Evolutionary conservation across 35 echinoderm and acorn worm species (phyloP), one percentile per base, ranked within the genome.

Genomic region (Ptychodera flava): DNA sequence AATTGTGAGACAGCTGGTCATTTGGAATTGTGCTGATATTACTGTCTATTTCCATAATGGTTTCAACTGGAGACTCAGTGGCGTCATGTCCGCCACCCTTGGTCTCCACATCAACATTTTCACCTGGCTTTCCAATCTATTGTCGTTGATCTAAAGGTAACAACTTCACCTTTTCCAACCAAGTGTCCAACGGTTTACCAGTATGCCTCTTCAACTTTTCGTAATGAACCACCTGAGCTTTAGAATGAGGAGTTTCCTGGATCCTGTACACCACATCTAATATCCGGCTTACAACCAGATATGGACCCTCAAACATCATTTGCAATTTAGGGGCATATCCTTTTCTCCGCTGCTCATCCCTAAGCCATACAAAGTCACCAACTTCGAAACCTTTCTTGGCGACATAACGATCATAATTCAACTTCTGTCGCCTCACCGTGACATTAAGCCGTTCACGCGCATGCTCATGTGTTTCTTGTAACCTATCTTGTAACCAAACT

Each of bases 281-380:
- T n/a, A 96, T 29, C 31, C 89, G 83, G 15, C 33, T 84, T 16
- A 83, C 0, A 0, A 93, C 35, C 75, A 86, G 29, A 12, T 84
- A 84, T 12, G 95, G 95, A 33, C 91, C 95, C 1, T 81, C 37
- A 86, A 91, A 93, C 16, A 37, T 82, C 6, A 36, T 27, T 77
- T 93, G 88, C 36, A 97, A 77, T 83, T 97, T 97, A 1, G 85
- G 87, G 28, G 52, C 77, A 0, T 88, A 35, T 14, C 85, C 91
- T 29, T 35, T 93, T 37, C 87, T 93, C 32, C 83, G 90, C 32
- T 84, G 29, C 33, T 83, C 37, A 22, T 90, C 76, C 27, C 83
- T 83, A 28, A 93, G 33, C 88, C 91, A 93, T 31, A 97, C 94
- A 86, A 82, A 86, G 0, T 85, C 36, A 31, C 88, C 91, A n/a